Percentiles rank a stretch among this genome's conserved stretches.
Evolutionary conservation across 2,888 invertebrate genomes (phyloP).

Genomic region (Spilarctia lutea): DNA sequence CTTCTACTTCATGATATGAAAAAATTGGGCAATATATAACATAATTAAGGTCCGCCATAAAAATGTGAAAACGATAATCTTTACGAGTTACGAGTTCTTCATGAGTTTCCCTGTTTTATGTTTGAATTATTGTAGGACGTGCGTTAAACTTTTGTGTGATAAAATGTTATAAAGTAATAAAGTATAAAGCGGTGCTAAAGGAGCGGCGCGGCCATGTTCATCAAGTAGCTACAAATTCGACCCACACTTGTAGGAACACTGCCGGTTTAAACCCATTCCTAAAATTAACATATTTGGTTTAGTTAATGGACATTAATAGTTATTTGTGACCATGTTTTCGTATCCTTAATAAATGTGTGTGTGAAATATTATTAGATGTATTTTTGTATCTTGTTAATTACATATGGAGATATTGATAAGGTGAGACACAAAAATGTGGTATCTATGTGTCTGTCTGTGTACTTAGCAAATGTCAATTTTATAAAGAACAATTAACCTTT

Average conservation of each 20-base stretch:
- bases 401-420: too few relatives aligned
- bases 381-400: too few relatives aligned
- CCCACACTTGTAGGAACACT: not conserved
- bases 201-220: not conserved
- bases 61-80: slow-evolving; percentile 40
- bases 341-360: not conserved
- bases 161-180: slow-evolving; percentile 16
- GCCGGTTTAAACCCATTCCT: not conserved
- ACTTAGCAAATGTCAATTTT: not conserved
- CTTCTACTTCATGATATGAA: slow-evolving; percentile 41
- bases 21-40: slow-evolving; percentile 46
- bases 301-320: not conserved
- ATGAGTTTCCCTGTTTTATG: slow-evolving; percentile 21
- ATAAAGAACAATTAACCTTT: too few relatives aligned
- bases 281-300: not conserved
- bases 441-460: not conserved
- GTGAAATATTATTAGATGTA: not conserved
- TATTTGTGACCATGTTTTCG: not conserved
- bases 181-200: not conserved
- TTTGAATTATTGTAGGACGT: slow-evolving; percentile 17
- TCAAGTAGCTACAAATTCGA: not conserved
- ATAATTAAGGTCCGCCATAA: slow-evolving; percentile 41
- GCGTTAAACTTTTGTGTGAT: slow-evolving; percentile 23
- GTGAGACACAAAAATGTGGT: too few relatives aligned
- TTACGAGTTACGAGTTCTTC: slow-evolving; percentile 34